phyloP scores from a whole-genome alignment of 2,888 invertebrate genomes.

The Buathra laborator region DNA sequence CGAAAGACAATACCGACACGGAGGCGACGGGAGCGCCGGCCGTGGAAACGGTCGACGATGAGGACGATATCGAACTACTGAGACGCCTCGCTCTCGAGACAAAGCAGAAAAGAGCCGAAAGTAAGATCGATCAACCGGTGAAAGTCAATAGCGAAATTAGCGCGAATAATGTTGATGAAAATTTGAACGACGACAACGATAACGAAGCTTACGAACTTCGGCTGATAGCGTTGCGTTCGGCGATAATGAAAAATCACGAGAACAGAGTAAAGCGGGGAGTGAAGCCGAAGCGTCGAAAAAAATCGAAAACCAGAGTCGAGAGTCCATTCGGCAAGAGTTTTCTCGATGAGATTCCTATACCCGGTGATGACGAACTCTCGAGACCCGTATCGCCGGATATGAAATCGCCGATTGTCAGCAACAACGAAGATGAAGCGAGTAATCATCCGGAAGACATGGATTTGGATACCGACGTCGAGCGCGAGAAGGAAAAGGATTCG shows the following conservation, averaged over 20 bases:
- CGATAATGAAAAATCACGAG: conserved; percentile 88
- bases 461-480: conserved; percentile 82
- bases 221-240: conserved; percentile 90
- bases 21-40: neutral
- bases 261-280: conserved; percentile 83
- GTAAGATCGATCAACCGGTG: neutral
- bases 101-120: conserved; percentile 75
- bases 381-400: conserved; percentile 59
- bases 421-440: conserved; percentile 52
- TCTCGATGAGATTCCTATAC: conserved; percentile 76
- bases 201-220: conserved; percentile 88
- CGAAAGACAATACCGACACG: conserved; percentile 41
- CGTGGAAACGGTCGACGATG: conserved; percentile 65
- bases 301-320: conserved; percentile 70
- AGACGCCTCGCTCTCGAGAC: conserved; percentile 81
- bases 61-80: conserved; percentile 79
- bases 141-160: conserved; percentile 60
- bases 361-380: conserved; percentile 68
- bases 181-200: conserved; percentile 85
- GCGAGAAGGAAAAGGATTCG: conserved; percentile 75
- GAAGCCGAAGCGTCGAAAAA: conserved; percentile 46
- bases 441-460: conserved; percentile 82
- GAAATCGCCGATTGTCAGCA: conserved; percentile 39
- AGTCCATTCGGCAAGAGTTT: conserved; percentile 81
- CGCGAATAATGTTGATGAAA: conserved; percentile 33